Percentiles rank a stretch among this genome's conserved stretches.
These are phyloP conservation scores for Apolygus lucorum DNA, from an alignment of 1,140 invertebrate species.

Conservation along the genomic window DNA sequence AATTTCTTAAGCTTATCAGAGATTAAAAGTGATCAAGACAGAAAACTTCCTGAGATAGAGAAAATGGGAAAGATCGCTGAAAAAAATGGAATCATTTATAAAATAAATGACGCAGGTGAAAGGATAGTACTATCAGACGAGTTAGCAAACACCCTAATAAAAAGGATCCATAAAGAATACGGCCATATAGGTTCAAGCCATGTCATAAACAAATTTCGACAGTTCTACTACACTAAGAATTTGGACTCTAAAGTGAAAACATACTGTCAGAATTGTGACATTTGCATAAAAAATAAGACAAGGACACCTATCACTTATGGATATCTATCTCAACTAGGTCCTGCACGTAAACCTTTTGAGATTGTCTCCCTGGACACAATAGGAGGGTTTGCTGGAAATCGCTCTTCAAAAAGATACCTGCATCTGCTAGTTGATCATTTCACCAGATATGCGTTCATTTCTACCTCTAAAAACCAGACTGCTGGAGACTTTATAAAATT, in stretches of 20 bases:
- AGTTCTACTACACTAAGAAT: constrained; percentile 33
- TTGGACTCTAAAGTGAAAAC: constrained; percentile 31
- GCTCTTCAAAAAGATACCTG: constrained; percentile 33
- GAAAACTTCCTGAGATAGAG: not conserved
- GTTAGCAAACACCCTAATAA: constrained; percentile 31
- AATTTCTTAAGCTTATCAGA: constrained; percentile 27
- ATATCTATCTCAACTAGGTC: constrained; percentile 35
- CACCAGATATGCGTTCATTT: constrained; percentile 30
- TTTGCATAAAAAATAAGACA: constrained; percentile 37
- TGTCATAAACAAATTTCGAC: constrained; percentile 30
- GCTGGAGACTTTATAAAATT: not conserved
- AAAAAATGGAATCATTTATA: constrained; percentile 11
- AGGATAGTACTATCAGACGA: constrained; percentile 30
- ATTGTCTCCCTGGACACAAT: constrained; percentile 35
- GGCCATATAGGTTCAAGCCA: constrained; percentile 33
- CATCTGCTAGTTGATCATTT: constrained; percentile 33
- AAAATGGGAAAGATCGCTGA: not conserved
- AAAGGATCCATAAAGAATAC: constrained; percentile 29
- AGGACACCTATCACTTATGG: constrained; percentile 32
- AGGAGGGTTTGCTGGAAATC: constrained; percentile 30
- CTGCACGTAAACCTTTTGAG: constrained; percentile 37
- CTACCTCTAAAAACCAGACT: constrained; percentile 27
- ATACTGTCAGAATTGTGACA: constrained; percentile 36
- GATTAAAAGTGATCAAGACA: not conserved
- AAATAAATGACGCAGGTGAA: constrained; percentile 31